Evolutionary conservation across 2,888 invertebrate genomes (phyloP).

Genomic region (Thumatha senex): DNA sequence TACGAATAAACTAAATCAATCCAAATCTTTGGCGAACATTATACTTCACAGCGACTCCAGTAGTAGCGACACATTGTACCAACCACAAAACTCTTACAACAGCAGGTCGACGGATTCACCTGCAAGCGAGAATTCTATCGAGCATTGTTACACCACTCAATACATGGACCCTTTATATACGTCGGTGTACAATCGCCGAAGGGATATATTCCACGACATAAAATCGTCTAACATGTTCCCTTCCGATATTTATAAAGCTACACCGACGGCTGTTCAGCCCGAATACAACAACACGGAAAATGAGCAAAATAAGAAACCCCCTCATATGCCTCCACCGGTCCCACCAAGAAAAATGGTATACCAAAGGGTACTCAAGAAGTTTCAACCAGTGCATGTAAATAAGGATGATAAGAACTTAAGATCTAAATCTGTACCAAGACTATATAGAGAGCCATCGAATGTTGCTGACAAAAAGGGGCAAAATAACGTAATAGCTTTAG

Average conservation of each 20-base stretch:
- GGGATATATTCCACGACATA: conserved; percentile 74
- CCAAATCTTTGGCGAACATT: conserved; percentile 77
- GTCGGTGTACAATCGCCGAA: conserved; percentile 70
- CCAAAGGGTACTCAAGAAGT: conserved; percentile 81
- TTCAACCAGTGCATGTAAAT: conserved; percentile 86
- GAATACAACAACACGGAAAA: conserved; percentile 62
- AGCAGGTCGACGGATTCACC: conserved; percentile 75
- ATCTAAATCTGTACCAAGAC: conserved; percentile 74
- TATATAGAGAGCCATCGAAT: conserved; percentile 72
- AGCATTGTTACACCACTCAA: conserved; percentile 73
- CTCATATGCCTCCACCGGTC: conserved; percentile 83
- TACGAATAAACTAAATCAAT: conserved; percentile 73
- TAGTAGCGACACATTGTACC: conserved; percentile 76
- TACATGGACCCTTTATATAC: conserved; percentile 77
- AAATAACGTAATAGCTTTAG: conserved; percentile 65
- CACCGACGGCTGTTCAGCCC: conserved; percentile 74
- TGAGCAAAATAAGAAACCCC: conserved; percentile 68
- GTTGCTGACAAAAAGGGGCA: conserved; percentile 59
- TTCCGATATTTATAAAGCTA: conserved; percentile 79
- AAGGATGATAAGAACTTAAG: conserved; percentile 80
- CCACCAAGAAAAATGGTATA: conserved; percentile 82
- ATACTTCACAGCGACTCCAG: conserved; percentile 76
- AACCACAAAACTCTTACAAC: conserved; percentile 72
- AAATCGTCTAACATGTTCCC: conserved; percentile 66
- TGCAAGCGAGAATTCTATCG: conserved; percentile 74